Evolutionary conservation across 2,113 vertebrate genomes (phyloP).

Genomic region (Nymphicus hollandicus): DNA sequence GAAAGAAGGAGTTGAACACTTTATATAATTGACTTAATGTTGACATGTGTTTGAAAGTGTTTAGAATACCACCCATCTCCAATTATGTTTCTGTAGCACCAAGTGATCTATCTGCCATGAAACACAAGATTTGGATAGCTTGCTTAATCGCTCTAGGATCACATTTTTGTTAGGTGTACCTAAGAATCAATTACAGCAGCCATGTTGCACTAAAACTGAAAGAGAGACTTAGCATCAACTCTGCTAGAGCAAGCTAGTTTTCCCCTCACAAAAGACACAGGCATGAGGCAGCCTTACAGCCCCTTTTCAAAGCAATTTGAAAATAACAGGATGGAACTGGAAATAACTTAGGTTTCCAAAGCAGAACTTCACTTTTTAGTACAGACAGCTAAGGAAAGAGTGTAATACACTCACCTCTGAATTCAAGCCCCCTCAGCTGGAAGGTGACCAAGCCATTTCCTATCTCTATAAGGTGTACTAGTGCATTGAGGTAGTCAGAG

Average conservation of each 20-base stretch:
- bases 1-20: not conserved
- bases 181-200: not conserved
- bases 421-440: constrained; percentile 87
- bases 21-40: not conserved
- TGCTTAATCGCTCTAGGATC: not conserved
- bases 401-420: constrained; percentile 77
- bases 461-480: constrained; percentile 90
- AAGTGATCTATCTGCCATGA: not conserved
- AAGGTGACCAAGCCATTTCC: constrained; percentile 89
- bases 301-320: not conserved
- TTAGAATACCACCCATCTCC: not conserved
- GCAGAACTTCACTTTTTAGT: not conserved
- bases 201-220: not conserved
- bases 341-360: not conserved
- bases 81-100: not conserved
- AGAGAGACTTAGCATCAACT: not conserved
- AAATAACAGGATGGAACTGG: not conserved
- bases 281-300: not conserved
- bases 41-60: not conserved
- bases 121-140: not conserved
- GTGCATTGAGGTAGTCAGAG: constrained; percentile 91
- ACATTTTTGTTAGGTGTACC: not conserved
- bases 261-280: not conserved
- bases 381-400: not conserved
- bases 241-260: not conserved